A percentile compares a stretch with the other conserved stretches of the same genome.
Evolutionary conservation across 2,797 vertebrate species (phyloP).

Genomic region (Sebastes cheni): DNA sequence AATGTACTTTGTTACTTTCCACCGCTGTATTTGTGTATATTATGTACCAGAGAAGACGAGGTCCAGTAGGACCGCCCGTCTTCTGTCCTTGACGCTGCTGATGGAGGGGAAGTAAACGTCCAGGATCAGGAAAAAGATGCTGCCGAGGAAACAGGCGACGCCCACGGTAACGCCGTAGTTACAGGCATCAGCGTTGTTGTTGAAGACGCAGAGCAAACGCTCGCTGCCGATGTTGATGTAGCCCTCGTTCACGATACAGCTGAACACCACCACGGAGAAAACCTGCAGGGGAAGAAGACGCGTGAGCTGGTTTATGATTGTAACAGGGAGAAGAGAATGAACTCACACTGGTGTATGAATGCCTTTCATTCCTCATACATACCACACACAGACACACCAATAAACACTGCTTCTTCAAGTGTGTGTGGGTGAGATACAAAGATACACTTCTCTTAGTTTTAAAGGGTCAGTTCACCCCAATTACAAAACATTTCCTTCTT

Average conservation of each 20-base stretch:
- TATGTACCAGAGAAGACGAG: constrained; percentile 90
- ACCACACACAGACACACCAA: constrained; percentile 3
- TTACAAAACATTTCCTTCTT: background rate
- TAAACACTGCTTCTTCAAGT: background rate
- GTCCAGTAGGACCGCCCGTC: constrained; percentile 89
- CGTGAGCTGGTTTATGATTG: constrained; percentile 11
- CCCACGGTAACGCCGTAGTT: constrained; percentile 91
- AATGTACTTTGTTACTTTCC: background rate
- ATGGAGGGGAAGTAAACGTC: constrained; percentile 95
- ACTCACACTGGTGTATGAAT: constrained; percentile 42
- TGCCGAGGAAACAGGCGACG: constrained; percentile 91
- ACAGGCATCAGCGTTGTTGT: constrained; percentile 92
- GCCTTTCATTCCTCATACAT: constrained; percentile 37
- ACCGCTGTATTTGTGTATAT: background rate
- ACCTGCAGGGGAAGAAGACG: constrained; percentile 46
- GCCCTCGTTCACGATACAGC: constrained; percentile 95
- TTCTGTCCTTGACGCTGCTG: constrained; percentile 93
- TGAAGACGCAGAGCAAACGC: constrained; percentile 90
- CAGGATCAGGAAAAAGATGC: constrained; percentile 88
- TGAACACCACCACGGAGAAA: constrained; percentile 94
- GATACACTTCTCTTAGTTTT: background rate
- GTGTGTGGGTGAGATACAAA: background rate
- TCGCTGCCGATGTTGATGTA: constrained; percentile 90
- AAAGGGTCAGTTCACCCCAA: background rate
- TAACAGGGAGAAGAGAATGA: constrained; percentile 49